Conservation (phyloP, 2,888 invertebrate genomes). For the Xylophagus ater region DNA sequence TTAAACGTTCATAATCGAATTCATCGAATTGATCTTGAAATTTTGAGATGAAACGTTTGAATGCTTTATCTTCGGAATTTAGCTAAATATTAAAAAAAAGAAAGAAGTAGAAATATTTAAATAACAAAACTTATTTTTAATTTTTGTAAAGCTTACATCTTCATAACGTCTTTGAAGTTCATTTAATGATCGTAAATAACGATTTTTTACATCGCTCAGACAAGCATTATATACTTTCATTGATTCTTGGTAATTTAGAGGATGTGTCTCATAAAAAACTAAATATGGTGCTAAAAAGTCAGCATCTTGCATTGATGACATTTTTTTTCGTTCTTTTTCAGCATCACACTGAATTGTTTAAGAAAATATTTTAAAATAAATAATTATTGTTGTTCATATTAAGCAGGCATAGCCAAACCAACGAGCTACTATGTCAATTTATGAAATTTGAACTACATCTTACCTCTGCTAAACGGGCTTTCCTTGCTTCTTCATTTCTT, state of each 20-base stretch:
- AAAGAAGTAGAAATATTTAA: background rate
- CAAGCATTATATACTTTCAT: slow-evolving; percentile 39
- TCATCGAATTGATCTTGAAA: slow-evolving; percentile 35
- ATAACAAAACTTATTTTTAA: background rate
- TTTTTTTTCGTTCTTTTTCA: slow-evolving; percentile 35
- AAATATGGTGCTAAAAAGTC: slow-evolving; percentile 51
- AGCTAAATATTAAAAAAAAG: slow-evolving; percentile 21
- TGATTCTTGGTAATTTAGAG: slow-evolving; percentile 27
- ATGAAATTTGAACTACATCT: no score
- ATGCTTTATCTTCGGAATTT: slow-evolving; percentile 30
- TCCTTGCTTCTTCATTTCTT: slow-evolving; percentile 42
- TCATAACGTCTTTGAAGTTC: slow-evolving; percentile 55
- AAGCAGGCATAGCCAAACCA: no score
- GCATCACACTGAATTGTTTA: slow-evolving; percentile 29
- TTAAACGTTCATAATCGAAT: slow-evolving; percentile 31
- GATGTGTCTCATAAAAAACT: slow-evolving; percentile 32
- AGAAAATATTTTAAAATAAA: no score
- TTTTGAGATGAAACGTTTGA: slow-evolving; percentile 32
- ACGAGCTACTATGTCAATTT: no score
- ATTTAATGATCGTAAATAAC: slow-evolving; percentile 50
- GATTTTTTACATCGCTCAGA: slow-evolving; percentile 53
- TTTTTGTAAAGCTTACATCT: slow-evolving; percentile 39
- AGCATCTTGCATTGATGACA: slow-evolving; percentile 42
- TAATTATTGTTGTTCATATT: no score
- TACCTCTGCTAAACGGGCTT: slow-evolving; percentile 42